Evolutionary conservation across 2,113 vertebrate genomes (phyloP), one percentile per base, ranked within the genome.

Genomic region (Acrocephalus arundinaceus): DNA sequence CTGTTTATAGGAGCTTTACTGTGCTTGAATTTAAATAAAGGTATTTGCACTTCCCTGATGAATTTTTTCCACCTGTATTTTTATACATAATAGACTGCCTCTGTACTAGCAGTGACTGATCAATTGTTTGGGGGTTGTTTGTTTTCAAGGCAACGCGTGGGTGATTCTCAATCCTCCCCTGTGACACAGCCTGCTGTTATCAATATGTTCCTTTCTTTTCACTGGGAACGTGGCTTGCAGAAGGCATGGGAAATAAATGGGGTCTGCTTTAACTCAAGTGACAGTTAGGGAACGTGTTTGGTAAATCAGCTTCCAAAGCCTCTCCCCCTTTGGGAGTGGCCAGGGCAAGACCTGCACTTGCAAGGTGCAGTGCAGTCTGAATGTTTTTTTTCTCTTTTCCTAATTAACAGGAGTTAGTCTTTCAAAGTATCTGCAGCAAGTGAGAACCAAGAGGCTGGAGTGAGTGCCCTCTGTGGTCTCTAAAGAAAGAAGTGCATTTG

Each of bases 61-160:
- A 94, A 30, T 84, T 96, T 96, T 94, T 94, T 94, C 70, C 61
- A 82, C 85, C 86, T 87, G 76, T 96, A 68, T 90, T 96, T 97
- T 93, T 88, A 75, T 72, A 68, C 76, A 17, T 95, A 93, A 89
- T 81, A 81, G 90, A 90, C 86, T 85, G 75, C 84, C 67, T 96
- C 13, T 90, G 12, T 73, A 33, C 76, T 21, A 95, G 88, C 94
- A 93, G 90, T 41, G 79, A 73, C 51, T 83, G 90, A 95, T 96
- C 94, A 91, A 90, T 96, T 92, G 91, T 97, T 96, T 58, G 67
- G 89, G 61, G 91, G 55, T 74, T 94, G 88, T 94, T 96, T 94
- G 93, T 96, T 93, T 97, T 96, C 92, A 57, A 92, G 83, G 93
- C 93, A 94, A 79, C 2, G 35, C 17, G 13, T 68, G 79, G 95